Base-by-base conservation (phyloP, 2,888 invertebrate species). In the Noctua pronuba region DNA sequence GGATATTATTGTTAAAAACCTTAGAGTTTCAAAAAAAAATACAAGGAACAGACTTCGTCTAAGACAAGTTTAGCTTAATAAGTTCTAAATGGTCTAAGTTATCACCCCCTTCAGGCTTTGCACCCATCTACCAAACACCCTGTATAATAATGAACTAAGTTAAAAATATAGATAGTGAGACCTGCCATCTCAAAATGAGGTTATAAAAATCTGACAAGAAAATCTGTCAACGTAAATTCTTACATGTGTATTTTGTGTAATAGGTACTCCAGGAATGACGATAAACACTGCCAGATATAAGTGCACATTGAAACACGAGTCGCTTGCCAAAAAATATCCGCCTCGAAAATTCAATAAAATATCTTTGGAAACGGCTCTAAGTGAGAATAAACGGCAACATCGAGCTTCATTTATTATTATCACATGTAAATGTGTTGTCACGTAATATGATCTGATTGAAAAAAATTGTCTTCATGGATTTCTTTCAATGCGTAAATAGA, bases 241-340 rank as follows among this genome's bases (percentile, higher is more conserved):
- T n/a, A 44, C 28, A 44, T 31, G 21, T 73, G 16, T 31, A 67
- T 46, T 55, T 28, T 52, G 16, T 65, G 31, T 64, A 66, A 80
- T 75, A 24, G 18, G 60, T 10, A 21, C 28, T 81, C 24, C 18
- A 18, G 16, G 31, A 58, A 68, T 58, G 35, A 10, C 21, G 8
- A 75, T 71, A 80, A 69, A 70, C 44, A 70, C 21, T 24, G 24
- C 44, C 21, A 13, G 28, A 58, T 52, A n/a, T 66, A 71, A 70
- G 75, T 68, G 41, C 6, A 62, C 41, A 46, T 41, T 41, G 46
- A 46, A 41, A 55, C 28, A 64, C 49, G 49, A 68, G 31, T 49
- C 35, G 71, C n/a, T 64, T 81, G 71, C 46, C 70, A 73, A 62
- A 80, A 76, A 55, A 75, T 67, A 28, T 71, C n/a, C 58, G 31